Base-by-base conservation (phyloP, 2,797 vertebrate genomes). In the Chanos chanos region DNA sequence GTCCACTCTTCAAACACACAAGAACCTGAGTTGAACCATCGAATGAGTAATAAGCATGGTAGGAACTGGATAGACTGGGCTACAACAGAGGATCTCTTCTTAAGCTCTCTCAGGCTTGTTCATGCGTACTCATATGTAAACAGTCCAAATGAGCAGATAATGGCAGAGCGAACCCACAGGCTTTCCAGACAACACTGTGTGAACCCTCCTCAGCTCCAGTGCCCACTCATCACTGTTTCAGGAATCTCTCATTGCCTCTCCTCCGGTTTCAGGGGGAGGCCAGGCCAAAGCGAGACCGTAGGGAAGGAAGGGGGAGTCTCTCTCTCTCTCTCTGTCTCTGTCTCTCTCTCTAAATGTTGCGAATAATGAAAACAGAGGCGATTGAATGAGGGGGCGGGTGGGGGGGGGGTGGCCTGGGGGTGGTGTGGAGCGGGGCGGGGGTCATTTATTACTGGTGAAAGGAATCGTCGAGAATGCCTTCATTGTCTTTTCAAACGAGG, bases 401-500 rank as follows among this genome's bases (percentile, higher is more conserved):
- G n/a, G n/a, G n/a, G n/a, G n/a, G n/a, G n/a, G n/a, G n/a, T n/a
- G n/a, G n/a, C n/a, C n/a, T n/a, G n/a, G n/a, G n/a, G n/a, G n/a
- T n/a, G n/a, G n/a, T n/a, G n/a, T n/a, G n/a, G n/a, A n/a, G n/a
- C n/a, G n/a, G n/a, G n/a, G n/a, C n/a, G n/a, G n/a, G n/a, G n/a
- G n/a, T n/a, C n/a, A n/a, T n/a, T n/a, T n/a, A n/a, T 3, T 24
- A 8, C 6, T 4, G 16, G 3, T 7, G 5, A 19, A 16, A 31
- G 18, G 49, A 34, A 37, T 43, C 10, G 57, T 57, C 50, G 39
- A 55, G 16, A 45, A 40, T 13, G 28, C 57, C 55, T 65, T 55
- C 28, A 39, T 22, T 44, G 15, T 52, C 63, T 66, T n/a, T 59
- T 54, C 63, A 25, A 63, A 68, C 57, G 52, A 63, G 60, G 66